These are phyloP conservation scores for Ceyx margarethae DNA, from an alignment of 2,113 vertebrate species.

Conservation along the genomic window DNA sequence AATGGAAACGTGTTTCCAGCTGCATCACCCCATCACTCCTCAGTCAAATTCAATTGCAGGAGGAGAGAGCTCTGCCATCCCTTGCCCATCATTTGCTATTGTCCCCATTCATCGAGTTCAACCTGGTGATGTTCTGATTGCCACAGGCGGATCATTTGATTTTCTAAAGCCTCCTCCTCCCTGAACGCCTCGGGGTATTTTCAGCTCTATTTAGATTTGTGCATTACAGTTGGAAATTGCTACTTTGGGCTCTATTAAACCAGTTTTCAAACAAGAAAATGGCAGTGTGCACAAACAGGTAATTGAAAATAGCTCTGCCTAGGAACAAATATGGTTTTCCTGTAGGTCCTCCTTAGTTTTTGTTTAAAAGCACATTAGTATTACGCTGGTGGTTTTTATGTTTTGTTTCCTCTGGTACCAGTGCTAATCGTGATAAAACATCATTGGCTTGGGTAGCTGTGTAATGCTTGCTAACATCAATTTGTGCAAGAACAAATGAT, in stretches of 20 bases:
- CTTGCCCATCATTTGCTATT: neutral
- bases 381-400: neutral
- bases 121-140: constrained; percentile 23
- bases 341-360: constrained; percentile 7
- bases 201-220: constrained; percentile 44
- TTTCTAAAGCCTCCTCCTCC: neutral
- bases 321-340: neutral
- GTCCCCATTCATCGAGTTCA: neutral
- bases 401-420: neutral
- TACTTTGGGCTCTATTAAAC: constrained; percentile 52
- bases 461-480: neutral
- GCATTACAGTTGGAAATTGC: constrained; percentile 42
- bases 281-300: constrained; percentile 29
- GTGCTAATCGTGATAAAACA: constrained; percentile 8
- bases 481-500: neutral
- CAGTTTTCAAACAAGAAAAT: constrained; percentile 43
- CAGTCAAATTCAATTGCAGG: neutral
- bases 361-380: neutral
- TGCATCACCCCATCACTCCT: neutral
- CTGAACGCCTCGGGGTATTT: neutral
- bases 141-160: neutral
- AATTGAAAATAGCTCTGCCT: constrained; percentile 37
- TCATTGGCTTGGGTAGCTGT: neutral
- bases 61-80: neutral
- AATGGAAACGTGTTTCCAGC: constrained; percentile 6